phyloP scores from a whole-genome alignment of 2,113 vertebrate species.

The Chaetorhynchus papuensis region DNA sequence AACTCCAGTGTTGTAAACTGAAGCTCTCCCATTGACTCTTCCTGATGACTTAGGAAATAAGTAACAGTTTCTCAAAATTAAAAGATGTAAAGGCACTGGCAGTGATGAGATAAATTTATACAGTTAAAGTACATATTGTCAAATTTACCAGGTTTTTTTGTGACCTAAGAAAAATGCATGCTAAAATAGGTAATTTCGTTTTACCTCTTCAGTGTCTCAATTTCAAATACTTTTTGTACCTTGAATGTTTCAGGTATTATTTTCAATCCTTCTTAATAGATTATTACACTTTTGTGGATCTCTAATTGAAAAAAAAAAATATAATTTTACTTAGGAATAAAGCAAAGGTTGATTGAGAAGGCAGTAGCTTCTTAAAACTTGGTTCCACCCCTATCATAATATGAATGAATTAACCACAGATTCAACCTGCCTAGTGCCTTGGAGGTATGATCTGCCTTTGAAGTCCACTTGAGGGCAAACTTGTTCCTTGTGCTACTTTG shows the following conservation, averaged over 20 bases:
- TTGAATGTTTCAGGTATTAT: background rate
- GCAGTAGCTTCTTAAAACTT: background rate
- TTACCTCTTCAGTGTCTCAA: background rate
- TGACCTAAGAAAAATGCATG: background rate
- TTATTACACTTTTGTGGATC: background rate
- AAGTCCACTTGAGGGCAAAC: slow-evolving; percentile 77
- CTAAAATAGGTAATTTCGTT: background rate
- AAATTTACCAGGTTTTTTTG: background rate
- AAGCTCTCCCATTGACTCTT: background rate
- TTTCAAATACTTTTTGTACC: background rate
- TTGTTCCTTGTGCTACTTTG: slow-evolving; percentile 65
- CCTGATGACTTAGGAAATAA: background rate
- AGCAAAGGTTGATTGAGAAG: background rate
- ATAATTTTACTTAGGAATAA: background rate
- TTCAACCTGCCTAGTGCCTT: background rate
- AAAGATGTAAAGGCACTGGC: background rate
- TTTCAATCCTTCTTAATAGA: background rate
- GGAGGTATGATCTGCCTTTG: slow-evolving; percentile 54
- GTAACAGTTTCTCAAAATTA: background rate
- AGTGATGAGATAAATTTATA: background rate
- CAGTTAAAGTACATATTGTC: background rate
- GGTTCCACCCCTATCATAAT: background rate
- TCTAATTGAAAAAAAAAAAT: background rate
- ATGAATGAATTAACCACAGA: background rate
- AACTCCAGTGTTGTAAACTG: background rate